Evolutionary conservation across 2,113 vertebrate species (phyloP).

Genomic region (Cryptoleucopteryx plumbea): DNA sequence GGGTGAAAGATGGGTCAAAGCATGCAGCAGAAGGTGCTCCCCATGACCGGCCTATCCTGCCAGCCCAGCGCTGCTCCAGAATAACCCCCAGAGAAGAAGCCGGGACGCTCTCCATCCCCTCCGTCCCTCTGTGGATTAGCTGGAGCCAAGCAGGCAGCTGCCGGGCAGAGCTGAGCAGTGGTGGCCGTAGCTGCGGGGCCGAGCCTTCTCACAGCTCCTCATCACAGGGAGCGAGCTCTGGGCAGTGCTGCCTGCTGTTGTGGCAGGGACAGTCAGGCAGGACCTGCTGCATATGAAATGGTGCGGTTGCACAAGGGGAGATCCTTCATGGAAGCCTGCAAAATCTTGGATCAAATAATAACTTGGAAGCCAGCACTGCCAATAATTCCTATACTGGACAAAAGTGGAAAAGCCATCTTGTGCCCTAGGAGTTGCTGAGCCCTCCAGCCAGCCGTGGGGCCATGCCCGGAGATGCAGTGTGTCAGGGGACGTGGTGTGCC

Average conservation of each 20-base stretch:
- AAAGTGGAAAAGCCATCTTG: neutral
- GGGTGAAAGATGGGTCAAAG: neutral
- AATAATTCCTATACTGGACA: accelerated
- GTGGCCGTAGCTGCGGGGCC: neutral
- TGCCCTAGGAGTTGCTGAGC: neutral
- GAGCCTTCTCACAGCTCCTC: neutral
- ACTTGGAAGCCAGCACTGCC: neutral
- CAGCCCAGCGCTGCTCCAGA: neutral
- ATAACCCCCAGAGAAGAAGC: neutral
- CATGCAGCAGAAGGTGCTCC: neutral
- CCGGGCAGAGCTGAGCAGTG: neutral
- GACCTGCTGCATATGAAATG: neutral
- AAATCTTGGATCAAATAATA: neutral
- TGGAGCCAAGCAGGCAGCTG: neutral
- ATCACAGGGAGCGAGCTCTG: accelerated
- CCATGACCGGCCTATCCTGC: neutral
- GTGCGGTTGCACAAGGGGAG: neutral
- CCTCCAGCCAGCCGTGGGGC: accelerated
- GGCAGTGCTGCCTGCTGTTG: neutral
- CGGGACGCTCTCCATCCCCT: neutral
- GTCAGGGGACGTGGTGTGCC: accelerated
- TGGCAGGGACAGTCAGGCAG: neutral
- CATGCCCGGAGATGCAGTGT: neutral
- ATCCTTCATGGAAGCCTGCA: neutral
- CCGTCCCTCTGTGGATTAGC: neutral